These are phyloP conservation scores for Seira sanloemensis DNA, from an alignment of 2,888 invertebrate genomes.

Conservation along the genomic window DNA sequence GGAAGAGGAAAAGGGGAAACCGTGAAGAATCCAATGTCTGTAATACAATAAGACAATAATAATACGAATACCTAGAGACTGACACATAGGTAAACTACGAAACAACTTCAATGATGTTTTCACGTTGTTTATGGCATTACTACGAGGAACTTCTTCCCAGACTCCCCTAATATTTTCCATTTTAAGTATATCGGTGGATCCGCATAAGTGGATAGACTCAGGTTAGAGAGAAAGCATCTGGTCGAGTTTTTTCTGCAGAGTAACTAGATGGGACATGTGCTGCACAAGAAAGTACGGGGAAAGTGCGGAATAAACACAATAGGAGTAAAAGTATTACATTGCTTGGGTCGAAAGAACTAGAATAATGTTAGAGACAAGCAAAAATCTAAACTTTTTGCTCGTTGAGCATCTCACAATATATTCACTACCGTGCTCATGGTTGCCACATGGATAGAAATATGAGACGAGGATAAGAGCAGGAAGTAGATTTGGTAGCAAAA, in stretches of 20 bases:
- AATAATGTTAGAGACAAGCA: neutral
- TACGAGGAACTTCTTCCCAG: neutral
- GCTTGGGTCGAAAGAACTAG: neutral
- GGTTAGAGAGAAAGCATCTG: neutral
- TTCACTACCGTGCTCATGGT: neutral
- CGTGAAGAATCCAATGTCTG: no score
- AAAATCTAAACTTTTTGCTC: neutral
- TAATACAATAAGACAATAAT: neutral
- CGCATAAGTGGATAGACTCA: neutral
- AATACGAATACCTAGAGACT: neutral
- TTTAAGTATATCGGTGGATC: no score
- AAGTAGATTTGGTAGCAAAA: neutral
- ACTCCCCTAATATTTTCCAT: neutral
- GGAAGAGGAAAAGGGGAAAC: neutral
- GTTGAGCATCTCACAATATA: no score
- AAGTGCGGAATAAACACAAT: neutral
- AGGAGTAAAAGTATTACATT: neutral
- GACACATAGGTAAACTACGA: neutral
- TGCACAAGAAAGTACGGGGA: neutral
- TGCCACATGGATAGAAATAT: neutral
- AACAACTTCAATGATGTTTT: neutral
- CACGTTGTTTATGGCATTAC: neutral
- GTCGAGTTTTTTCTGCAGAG: neutral
- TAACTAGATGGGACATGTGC: neutral
- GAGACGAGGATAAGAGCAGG: neutral